Percentiles rank a stretch among this genome's conserved stretches.
These are phyloP conservation scores for Cyprinus carpio DNA, from an alignment of 2,113 vertebrate genomes.

Conservation along the genomic window DNA sequence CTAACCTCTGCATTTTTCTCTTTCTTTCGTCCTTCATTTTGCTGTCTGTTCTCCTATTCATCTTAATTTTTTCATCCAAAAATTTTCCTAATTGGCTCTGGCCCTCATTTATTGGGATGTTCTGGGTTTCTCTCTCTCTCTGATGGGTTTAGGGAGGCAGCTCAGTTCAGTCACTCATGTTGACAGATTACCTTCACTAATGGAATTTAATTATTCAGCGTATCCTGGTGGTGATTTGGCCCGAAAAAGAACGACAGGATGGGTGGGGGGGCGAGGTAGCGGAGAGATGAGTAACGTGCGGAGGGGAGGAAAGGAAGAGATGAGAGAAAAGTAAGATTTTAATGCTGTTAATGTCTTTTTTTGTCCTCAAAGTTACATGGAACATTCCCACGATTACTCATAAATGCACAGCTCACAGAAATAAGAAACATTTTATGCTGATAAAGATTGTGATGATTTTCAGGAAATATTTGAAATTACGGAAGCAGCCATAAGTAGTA, in stretches of 20 bases:
- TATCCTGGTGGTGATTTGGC: conserved; percentile 76
- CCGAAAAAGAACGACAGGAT: conserved; percentile 72
- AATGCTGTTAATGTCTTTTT: neutral
- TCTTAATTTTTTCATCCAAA: conserved; percentile 9
- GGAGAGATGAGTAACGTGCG: conserved; percentile 38
- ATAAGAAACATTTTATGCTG: neutral
- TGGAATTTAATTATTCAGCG: conserved; percentile 85
- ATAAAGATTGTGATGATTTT: neutral
- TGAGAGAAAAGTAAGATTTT: conserved; percentile 42
- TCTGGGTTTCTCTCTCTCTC: conserved; percentile 35
- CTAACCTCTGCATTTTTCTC: conserved; percentile 31
- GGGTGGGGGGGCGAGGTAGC: conserved; percentile 27
- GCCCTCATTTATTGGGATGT: conserved; percentile 42
- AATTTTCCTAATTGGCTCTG: conserved; percentile 36
- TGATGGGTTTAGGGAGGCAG: conserved; percentile 48
- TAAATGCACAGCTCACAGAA: neutral
- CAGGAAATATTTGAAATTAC: neutral
- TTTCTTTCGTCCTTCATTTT: conserved; percentile 29
- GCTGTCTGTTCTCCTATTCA: neutral
- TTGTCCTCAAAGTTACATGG: neutral
- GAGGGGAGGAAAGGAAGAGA: conserved; percentile 35
- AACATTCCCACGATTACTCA: conserved; percentile 22
- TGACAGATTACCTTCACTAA: conserved; percentile 83
- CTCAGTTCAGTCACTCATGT: conserved; percentile 73
- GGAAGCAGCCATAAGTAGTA: neutral